Evolutionary conservation across 1,140 invertebrate species (phyloP), one percentile per base, ranked within the genome.

Genomic region (Cydia splendana): DNA sequence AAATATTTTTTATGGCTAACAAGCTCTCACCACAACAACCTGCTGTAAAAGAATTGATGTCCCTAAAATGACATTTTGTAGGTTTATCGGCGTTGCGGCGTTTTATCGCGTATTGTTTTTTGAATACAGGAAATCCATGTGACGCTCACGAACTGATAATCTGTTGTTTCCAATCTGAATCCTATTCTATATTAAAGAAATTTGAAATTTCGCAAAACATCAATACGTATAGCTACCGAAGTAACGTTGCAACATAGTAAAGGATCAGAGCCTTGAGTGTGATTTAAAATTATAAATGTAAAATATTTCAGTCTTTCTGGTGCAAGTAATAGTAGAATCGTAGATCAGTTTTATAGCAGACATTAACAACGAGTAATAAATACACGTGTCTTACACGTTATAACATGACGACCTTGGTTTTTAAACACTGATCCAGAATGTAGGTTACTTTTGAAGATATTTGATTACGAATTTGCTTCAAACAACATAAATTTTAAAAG

Each of bases 381-480:
- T 82, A 62, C 81, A 78, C 78, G 78, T 79, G 83, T 76, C 80
- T 77, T 81, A 24, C 20, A 9, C 2, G 57, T 81, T 78, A 81
- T 71, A 77, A 62, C 76, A 77, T 73, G 34, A 75, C 74, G 77
- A 84, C 85, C 87, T 87, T 89, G 88, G 78, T 78, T 85, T 79
- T 79, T 69, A 81, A 87, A 85, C 82, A 82, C 76, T 74, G 78
- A 83, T 85, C 80, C 77, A 62, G 65, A 84, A 82, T 57, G 38
- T 85, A 81, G 87, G 85, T 88, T 82, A 80, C 83, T 85, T 83
- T 87, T 86, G 85, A 89, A 85, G 83, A 84, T 84, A 83, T 85
- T 87, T 87, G 83, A 84, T 79, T 79, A 80, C 75, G 74, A 69
- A 75, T 80, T 83, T 82, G 77, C 76, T 82, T 75, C 77, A 82